Conservation (phyloP, 2,888 invertebrate species). For the Ophion costatus region DNA sequence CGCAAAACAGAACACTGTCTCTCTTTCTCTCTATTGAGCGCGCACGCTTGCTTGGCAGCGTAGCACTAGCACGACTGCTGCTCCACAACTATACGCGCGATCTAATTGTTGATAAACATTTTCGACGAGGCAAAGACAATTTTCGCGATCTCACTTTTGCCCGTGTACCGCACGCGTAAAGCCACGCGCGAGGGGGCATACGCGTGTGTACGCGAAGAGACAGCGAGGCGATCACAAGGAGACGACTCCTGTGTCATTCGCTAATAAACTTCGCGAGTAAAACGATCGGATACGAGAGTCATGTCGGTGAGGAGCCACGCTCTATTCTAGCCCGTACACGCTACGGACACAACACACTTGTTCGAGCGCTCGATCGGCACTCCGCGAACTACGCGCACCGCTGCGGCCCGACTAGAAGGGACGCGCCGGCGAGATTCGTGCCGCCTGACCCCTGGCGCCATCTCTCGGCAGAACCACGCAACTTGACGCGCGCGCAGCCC, state of each 20-base stretch:
- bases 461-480: too few relatives aligned
- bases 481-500: too few relatives aligned
- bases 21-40: conserved; percentile 7
- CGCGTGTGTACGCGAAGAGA: not conserved
- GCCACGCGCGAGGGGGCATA: not conserved
- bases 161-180: conserved; percentile 16
- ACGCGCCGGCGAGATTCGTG: not conserved
- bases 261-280: conserved; percentile 10
- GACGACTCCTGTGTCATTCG: conserved; percentile 9
- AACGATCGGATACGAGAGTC: conserved; percentile 40
- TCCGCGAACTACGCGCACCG: conserved; percentile 28
- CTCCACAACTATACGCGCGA: conserved; percentile 38
- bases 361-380: conserved; percentile 62
- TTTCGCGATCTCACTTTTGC: conserved; percentile 7
- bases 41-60: conserved; percentile 43
- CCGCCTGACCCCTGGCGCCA: too few relatives aligned
- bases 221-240: not conserved
- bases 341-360: conserved; percentile 61
- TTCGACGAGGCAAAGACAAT: not conserved
- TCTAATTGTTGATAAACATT: conserved; percentile 29
- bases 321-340: conserved; percentile 48
- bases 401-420: conserved; percentile 57
- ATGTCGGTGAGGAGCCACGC: conserved; percentile 37
- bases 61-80: conserved; percentile 61
- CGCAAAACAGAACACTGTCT: conserved; percentile 60